Conservation (phyloP, 2,113 vertebrate species). For the Baryphthengus martii region DNA sequence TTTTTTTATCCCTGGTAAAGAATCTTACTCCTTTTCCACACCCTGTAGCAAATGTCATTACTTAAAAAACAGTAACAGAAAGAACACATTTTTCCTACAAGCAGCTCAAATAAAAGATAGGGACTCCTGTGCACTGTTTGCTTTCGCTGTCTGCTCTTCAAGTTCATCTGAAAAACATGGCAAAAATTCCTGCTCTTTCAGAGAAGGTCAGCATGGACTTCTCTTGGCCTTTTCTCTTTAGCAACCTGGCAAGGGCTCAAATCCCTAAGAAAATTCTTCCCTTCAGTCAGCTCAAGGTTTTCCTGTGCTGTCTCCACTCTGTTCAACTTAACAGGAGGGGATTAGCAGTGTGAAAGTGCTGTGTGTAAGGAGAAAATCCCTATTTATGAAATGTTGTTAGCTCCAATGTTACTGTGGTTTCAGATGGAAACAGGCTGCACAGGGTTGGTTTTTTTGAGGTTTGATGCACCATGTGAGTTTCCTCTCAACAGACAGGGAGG, state of each 20-base stretch:
- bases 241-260: conserved; percentile 49
- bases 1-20: background rate
- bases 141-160: background rate
- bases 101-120: background rate
- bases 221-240: conserved; percentile 33
- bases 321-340: conserved; percentile 17
- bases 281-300: conserved; percentile 34
- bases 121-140: background rate
- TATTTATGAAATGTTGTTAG: background rate
- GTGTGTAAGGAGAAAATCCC: conserved; percentile 34
- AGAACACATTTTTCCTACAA: background rate
- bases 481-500: background rate
- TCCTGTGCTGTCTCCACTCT: conserved; percentile 21
- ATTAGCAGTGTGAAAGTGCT: conserved; percentile 35
- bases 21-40: background rate
- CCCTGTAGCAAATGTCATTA: background rate
- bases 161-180: conserved; percentile 7
- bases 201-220: conserved; percentile 45
- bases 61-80: background rate
- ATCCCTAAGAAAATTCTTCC: conserved; percentile 55
- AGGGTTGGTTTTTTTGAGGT: background rate
- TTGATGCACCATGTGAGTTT: background rate
- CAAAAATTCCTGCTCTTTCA: background rate
- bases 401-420: background rate
- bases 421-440: background rate